Evolutionary conservation across 53 echinoderm and acorn worm species (phyloP), one percentile per base, ranked within the genome.

Genomic region (Mesocentrotus franciscanus): DNA sequence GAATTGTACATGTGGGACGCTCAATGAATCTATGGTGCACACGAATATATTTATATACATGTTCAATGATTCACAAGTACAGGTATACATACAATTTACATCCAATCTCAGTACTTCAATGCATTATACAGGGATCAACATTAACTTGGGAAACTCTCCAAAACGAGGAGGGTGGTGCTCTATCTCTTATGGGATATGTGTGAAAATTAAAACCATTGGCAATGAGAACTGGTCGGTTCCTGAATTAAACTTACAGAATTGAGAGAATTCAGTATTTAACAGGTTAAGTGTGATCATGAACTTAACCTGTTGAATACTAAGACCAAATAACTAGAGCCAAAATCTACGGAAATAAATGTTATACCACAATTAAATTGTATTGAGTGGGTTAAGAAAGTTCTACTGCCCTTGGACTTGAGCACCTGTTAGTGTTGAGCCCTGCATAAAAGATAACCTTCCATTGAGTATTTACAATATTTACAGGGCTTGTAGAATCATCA

Each of bases 381-480:
- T 68, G 6, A 68, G 9, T 68, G 68, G 68, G 68, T 26, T 68
- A 68, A 18, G 1, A 61, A 18, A 68, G 68, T 22, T 68, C 24
- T 3, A 68, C 24, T 68, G 22, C 68, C 68, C 8, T 22, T 68
- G 68, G 68, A 68, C 68, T 68, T 68, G 74, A 11, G 12, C 8
- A 36, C 42, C 36, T 39, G 42, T 17, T 8, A 8, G 12, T 81
- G 20, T 42, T 39, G 81, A 87, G 87, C 58, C 87, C 87, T 55
- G 39, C 20, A 55, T 49, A 58, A 57, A 75, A 66, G 16, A 15
- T 24, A 75, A 87, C 87, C 87, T 87, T 14, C 29, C 9, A 79
- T 59, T 10, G 9, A 49, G n/a, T 78, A 93, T 79, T 93, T 93
- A 91, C 91, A 91, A 64, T 66, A 91, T 91, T 30, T 91, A 91